A percentile compares a stretch with the other conserved stretches of the same genome.
Conservation (phyloP, 30 jellyfish, hydroid and myxozoan genomes). For the Phacellophora camtschatica region DNA sequence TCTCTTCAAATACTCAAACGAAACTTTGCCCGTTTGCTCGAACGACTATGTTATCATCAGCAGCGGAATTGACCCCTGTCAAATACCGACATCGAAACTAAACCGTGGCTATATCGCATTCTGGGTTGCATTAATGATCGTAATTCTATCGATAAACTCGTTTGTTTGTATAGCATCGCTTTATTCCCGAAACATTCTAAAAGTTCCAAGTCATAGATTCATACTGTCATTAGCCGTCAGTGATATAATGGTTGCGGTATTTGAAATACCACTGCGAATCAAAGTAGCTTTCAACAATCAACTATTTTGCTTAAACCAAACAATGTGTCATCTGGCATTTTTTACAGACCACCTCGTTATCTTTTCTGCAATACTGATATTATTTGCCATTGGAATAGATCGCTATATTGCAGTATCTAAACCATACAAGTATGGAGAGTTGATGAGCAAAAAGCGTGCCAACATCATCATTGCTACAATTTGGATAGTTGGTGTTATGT, state of each 20-base stretch:
- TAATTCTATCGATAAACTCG: conserved; percentile 15
- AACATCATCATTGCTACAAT: conserved; percentile 4
- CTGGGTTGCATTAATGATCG: conserved; percentile 37
- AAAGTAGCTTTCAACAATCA: conserved; percentile 46
- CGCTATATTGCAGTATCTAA: conserved; percentile 54
- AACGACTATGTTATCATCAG: no score
- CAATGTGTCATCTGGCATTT: conserved; percentile 27
- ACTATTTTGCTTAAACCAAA: conserved; percentile 5
- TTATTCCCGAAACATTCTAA: background rate
- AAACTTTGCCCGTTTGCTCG: no score
- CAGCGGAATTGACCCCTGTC: no score
- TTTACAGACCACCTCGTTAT: conserved; percentile 38
- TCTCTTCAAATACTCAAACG: no score
- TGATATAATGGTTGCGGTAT: conserved; percentile 50
- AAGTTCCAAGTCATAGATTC: conserved; percentile 15
- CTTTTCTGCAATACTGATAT: conserved; percentile 62
- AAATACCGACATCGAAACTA: background rate
- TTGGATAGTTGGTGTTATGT: conserved; percentile 37
- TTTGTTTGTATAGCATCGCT: conserved; percentile 17
- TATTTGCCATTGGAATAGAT: conserved; percentile 70
- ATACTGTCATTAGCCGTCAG: conserved; percentile 56
- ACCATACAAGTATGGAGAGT: conserved; percentile 48
- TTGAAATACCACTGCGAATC: conserved; percentile 43
- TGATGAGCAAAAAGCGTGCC: conserved; percentile 35
- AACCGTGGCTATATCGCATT: conserved; percentile 40